phyloP scores from a whole-genome alignment of 2,113 vertebrate genomes.

The Amphilophus citrinellus region DNA sequence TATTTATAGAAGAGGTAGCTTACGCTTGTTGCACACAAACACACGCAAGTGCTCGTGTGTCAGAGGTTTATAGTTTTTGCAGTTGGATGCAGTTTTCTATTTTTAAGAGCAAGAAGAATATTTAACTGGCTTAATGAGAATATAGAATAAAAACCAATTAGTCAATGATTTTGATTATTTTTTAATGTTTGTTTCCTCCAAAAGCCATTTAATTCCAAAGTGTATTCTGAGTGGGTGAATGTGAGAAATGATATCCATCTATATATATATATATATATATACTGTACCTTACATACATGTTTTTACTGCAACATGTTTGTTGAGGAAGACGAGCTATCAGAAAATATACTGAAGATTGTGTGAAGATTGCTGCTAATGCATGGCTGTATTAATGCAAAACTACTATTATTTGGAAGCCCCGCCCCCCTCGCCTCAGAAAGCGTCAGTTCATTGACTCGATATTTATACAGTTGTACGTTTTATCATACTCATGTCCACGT shows the following conservation, averaged over 20 bases:
- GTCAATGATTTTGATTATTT: neutral
- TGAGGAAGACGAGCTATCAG: conserved; percentile 41
- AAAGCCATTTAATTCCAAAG: conserved; percentile 73
- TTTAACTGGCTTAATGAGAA: conserved; percentile 42
- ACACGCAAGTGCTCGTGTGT: conserved; percentile 43
- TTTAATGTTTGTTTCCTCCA: conserved; percentile 35
- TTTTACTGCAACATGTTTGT: conserved; percentile 8
- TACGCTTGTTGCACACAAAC: conserved; percentile 60
- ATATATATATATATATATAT: neutral
- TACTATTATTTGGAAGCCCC: conserved; percentile 30
- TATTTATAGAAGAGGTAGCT: conserved; percentile 59
- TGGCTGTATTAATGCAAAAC: conserved; percentile 66
- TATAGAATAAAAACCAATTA: conserved; percentile 11
- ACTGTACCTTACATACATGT: neutral
- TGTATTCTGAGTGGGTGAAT: conserved; percentile 62
- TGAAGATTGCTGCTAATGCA: conserved; percentile 77
- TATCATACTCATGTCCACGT: neutral
- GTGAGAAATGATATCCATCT: conserved; percentile 22
- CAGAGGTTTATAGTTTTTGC: conserved; percentile 42
- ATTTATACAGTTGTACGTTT: conserved; percentile 23
- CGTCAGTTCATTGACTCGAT: conserved; percentile 21
- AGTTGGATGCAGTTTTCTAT: conserved; percentile 46
- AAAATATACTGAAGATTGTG: conserved; percentile 48
- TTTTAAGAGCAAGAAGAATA: conserved; percentile 33
- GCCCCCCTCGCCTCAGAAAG: conserved; percentile 23